Percentiles rank a stretch among this genome's conserved stretches.
phyloP scores from a whole-genome alignment of 2,113 vertebrate genomes.

The Seriola rivoliana region DNA sequence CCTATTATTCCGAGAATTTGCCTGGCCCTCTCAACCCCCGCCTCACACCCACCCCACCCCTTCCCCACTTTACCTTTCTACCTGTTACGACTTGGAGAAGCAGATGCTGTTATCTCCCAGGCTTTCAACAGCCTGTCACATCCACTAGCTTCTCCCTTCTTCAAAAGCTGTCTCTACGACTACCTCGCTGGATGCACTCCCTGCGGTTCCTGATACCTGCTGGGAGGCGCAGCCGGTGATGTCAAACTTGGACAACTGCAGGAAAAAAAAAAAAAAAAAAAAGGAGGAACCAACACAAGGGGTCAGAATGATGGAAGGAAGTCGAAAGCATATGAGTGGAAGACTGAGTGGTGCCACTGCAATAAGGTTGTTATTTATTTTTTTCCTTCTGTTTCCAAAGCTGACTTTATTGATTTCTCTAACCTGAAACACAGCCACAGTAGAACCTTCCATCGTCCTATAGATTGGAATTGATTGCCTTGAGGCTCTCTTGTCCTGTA shows the following conservation, averaged over 20 bases:
- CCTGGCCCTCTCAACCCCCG: slow-evolving; percentile 40
- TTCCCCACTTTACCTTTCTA: slow-evolving; percentile 59
- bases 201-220: slow-evolving; percentile 58
- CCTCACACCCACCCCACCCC: slow-evolving; percentile 12
- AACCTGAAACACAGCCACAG: slow-evolving; percentile 75
- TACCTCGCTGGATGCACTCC: slow-evolving; percentile 59
- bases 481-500: slow-evolving; percentile 76
- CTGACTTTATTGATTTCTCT: slow-evolving; percentile 76
- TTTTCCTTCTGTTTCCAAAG: slow-evolving; percentile 60
- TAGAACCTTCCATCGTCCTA: slow-evolving; percentile 74
- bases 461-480: slow-evolving; percentile 79
- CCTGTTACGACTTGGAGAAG: slow-evolving; percentile 69
- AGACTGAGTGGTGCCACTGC: slow-evolving; percentile 53
- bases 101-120: slow-evolving; percentile 75
- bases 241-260: slow-evolving; percentile 67
- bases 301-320: slow-evolving; percentile 67
- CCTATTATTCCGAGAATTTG: slow-evolving; percentile 68
- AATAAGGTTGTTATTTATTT: slow-evolving; percentile 57
- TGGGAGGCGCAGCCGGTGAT: slow-evolving; percentile 64
- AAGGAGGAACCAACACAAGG: slow-evolving; percentile 35
- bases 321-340: slow-evolving; percentile 53
- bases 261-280: background rate
- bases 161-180: slow-evolving; percentile 71
- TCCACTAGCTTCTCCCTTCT: slow-evolving; percentile 71
- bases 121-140: slow-evolving; percentile 81